Evolutionary conservation across 2,113 vertebrate species (phyloP), one percentile per base, ranked within the genome.

Genomic region (Neogale vison): DNA sequence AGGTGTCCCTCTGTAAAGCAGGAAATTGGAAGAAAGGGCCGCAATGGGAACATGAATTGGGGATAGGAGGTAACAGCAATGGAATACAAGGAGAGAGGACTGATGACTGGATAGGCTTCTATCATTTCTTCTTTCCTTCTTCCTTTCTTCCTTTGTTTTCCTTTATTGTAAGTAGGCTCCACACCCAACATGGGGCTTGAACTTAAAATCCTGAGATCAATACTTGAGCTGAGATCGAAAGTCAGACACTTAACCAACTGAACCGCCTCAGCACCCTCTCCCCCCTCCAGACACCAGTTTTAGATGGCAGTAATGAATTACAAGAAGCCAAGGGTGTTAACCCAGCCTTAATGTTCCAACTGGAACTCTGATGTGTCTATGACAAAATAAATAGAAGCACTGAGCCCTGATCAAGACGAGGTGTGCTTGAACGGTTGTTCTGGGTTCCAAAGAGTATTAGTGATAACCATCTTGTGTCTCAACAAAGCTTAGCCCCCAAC

Each of bases 351-450:
- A 3, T 24, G 55, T 47, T 81, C 39, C 63, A 80, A 29, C 1
- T 42, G n/a, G 42, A 85, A 85, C 63, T 81, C 26, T 50, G 47
- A 39, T 39, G 34, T 45, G 57, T 67, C 82, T 57, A 39, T 31
- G 29, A 92, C 34, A 90, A 93, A 84, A 80, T n/a, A 88, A 92
- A 85, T 77, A 76, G 36, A 76, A 90, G 76, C 47, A 23, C 34
- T n/a, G 29, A 29, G 79, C 77, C 57, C 0, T 84, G 55, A 52
- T 21, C 47, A 81, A 86, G 47, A 39, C 11, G 65, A 71, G 14
- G 50, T 26, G 2, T 65, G 45, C 39, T 50, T 29, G 7, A 91
- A 93, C 29, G 76, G 31, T 36, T 26, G 47, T 39, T 71, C 61
- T 29, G 23, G 50, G 45, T 69, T 89, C 34, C 83, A 84, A 71